These are phyloP conservation scores for Pristionchus japonicus DNA, from an alignment of 2,888 invertebrate genomes.

Conservation along the genomic window DNA sequence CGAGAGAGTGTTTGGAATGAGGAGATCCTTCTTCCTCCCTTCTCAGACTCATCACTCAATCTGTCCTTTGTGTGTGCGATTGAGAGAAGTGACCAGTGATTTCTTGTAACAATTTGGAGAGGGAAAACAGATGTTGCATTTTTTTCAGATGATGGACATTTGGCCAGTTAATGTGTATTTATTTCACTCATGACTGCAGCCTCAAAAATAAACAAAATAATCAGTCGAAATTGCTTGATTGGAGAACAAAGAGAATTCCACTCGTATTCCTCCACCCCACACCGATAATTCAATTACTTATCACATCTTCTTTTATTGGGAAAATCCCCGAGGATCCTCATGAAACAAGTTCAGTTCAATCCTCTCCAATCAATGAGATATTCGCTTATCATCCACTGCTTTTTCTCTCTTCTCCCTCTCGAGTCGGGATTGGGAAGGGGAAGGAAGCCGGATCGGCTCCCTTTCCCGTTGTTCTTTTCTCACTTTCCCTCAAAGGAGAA, in stretches of 20 bases:
- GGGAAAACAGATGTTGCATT: background rate
- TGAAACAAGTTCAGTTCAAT: conserved; percentile 28
- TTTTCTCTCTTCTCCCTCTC: background rate
- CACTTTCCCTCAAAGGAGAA: conserved; percentile 6
- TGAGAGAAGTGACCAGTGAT: background rate
- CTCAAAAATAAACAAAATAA: too few species aligned
- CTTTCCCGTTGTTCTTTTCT: conserved; percentile 39
- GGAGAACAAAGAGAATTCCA: too few species aligned
- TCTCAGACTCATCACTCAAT: conserved; percentile 21
- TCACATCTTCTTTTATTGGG: too few species aligned
- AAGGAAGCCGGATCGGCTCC: conserved; percentile 24
- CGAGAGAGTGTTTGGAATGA: background rate
- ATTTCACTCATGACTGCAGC: too few species aligned
- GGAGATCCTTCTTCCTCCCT: background rate
- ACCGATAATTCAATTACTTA: too few species aligned
- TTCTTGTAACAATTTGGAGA: background rate
- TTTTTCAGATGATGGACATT: too few species aligned
- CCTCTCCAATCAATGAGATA: background rate
- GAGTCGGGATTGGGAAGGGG: background rate
- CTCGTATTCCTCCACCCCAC: too few species aligned
- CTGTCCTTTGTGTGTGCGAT: conserved; percentile 16
- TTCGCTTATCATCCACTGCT: background rate
- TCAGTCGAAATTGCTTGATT: too few species aligned
- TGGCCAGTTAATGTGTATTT: too few species aligned
- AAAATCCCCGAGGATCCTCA: background rate